These are phyloP conservation scores for Pocillopora meandrina DNA, from an alignment of 92 coral and sea anemone genomes.

Conservation along the genomic window DNA sequence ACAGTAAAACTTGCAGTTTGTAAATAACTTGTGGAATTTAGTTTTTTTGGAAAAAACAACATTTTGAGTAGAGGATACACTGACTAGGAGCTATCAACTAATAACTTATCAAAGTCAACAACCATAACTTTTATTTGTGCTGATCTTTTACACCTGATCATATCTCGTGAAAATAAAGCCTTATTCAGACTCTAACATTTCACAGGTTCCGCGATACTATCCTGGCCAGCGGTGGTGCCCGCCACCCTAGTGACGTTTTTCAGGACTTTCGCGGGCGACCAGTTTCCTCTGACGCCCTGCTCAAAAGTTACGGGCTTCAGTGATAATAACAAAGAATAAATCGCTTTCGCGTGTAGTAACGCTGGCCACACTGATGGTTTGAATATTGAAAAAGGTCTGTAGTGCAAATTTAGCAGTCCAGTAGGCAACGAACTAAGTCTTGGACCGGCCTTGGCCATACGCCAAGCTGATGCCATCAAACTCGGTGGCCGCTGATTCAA, in stretches of 20 bases:
- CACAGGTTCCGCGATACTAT: conserved; percentile 89
- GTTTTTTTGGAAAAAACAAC: too few species aligned
- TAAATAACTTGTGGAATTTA: too few species aligned
- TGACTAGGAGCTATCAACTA: not conserved
- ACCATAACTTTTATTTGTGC: too few species aligned
- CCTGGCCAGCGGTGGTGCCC: conserved; percentile 91
- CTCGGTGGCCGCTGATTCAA: too few species aligned
- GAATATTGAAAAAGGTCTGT: too few species aligned
- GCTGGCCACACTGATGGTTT: too few species aligned
- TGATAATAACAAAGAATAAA: not conserved
- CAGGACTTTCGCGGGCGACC: conserved; percentile 83
- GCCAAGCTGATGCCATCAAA: too few species aligned
- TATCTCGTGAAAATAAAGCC: not conserved
- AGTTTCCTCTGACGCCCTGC: conserved; percentile 64
- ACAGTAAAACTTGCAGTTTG: too few species aligned
- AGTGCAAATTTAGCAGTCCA: too few species aligned
- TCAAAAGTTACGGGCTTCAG: conserved; percentile 70
- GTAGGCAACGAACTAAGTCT: too few species aligned
- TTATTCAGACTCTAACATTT: not conserved
- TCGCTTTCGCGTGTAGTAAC: not conserved
- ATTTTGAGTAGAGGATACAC: not conserved
- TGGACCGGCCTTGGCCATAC: too few species aligned
- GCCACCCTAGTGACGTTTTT: conserved; percentile 88
- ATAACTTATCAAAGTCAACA: too few species aligned
- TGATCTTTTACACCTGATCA: not conserved